Evolutionary conservation across 2,797 vertebrate genomes (phyloP).

Genomic region (Sebastes miniatus): DNA sequence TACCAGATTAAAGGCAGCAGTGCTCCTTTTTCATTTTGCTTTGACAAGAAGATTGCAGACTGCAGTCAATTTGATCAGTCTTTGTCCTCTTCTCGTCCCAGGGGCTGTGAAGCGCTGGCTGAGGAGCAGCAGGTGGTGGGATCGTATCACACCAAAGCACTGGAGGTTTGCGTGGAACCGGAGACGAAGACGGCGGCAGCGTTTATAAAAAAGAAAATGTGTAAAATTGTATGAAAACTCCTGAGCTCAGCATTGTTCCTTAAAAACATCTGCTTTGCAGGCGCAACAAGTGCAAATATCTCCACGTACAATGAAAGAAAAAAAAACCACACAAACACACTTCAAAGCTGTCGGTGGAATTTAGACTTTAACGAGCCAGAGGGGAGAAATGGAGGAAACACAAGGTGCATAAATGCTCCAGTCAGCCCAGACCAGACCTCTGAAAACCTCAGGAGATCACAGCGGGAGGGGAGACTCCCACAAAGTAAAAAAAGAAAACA

Average conservation of each 20-base stretch:
- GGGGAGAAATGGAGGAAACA: constrained; percentile 62
- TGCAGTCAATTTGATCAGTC: constrained; percentile 64
- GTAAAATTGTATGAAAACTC: constrained; percentile 19
- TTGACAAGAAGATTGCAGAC: constrained; percentile 77
- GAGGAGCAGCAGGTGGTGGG: constrained; percentile 46
- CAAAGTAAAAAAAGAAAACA: constrained; percentile 15
- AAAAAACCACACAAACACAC: constrained; percentile 55
- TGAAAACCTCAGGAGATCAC: constrained; percentile 58
- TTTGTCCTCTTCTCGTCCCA: constrained; percentile 62
- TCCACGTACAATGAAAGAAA: constrained; percentile 52
- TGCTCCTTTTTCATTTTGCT: constrained; percentile 60
- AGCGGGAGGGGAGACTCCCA: constrained; percentile 41
- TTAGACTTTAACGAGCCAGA: constrained; percentile 72
- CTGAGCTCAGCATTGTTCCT: constrained; percentile 35
- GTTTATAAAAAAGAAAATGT: neutral
- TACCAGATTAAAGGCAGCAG: constrained; percentile 73
- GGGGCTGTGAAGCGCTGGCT: constrained; percentile 13
- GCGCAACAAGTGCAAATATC: constrained; percentile 72
- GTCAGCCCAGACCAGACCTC: constrained; percentile 56
- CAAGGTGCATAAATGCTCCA: constrained; percentile 68
- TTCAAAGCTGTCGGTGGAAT: constrained; percentile 78
- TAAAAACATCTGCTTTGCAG: constrained; percentile 75
- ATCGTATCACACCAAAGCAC: constrained; percentile 17
- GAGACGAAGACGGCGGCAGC: neutral
- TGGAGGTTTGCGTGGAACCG: neutral